Conservation (phyloP, 2,797 vertebrate genomes). For the Anguilla marmorata region DNA sequence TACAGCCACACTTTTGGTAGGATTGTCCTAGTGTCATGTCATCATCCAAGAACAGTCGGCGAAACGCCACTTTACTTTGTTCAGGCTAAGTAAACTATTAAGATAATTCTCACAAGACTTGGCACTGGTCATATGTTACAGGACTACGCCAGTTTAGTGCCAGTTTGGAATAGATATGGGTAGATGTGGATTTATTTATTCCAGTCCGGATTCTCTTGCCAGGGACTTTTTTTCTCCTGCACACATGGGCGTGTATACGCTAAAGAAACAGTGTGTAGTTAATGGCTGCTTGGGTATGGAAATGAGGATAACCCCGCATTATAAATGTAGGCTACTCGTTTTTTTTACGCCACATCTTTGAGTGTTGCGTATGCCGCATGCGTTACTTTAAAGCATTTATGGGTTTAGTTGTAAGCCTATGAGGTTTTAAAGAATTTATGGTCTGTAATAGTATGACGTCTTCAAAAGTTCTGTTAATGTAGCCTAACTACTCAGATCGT, state of each 20-base stretch:
- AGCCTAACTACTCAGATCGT: too few species aligned
- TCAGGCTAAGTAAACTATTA: not conserved
- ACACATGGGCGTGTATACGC: not conserved
- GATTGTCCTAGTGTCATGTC: too few species aligned
- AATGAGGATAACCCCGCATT: not conserved
- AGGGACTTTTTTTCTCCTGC: not conserved
- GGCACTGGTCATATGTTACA: not conserved
- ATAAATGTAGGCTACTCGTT: not conserved
- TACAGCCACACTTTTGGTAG: not conserved
- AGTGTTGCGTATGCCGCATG: too few species aligned
- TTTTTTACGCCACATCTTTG: not conserved
- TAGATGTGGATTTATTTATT: not conserved
- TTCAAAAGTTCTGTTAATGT: too few species aligned
- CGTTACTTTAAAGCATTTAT: too few species aligned
- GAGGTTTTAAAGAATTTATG: too few species aligned
- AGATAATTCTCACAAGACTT: not conserved
- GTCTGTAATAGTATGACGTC: too few species aligned
- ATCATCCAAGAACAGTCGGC: not conserved
- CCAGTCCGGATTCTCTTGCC: not conserved
- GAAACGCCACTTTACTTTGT: not conserved
- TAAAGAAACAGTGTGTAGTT: not conserved
- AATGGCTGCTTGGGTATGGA: not conserved
- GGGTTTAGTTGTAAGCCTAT: too few species aligned
- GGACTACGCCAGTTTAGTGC: not conserved
- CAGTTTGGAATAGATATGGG: slow-evolving; percentile 1